Evolutionary conservation across 1,140 invertebrate genomes (phyloP), one percentile per base, ranked within the genome.

Genomic region (Brachionus angularis): DNA sequence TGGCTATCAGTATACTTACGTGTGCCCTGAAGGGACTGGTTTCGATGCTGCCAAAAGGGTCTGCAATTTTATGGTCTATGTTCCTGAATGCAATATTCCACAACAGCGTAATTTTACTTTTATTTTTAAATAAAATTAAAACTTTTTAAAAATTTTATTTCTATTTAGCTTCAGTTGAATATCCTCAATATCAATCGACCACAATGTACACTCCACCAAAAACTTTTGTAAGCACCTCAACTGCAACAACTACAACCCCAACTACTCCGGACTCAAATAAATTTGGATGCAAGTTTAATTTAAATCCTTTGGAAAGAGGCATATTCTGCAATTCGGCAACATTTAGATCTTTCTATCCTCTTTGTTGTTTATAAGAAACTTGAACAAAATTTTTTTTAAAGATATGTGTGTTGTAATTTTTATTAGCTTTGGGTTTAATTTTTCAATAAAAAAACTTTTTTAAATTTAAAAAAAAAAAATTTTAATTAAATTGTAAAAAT

Each of bases 261-360:
- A 58, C 53, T 12, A 58, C 34, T 12, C 8, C 33, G 14, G 18
- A 36, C 27, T 58, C 8, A 33, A 10, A 12, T 39, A 36, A 18
- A 21, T 10, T 39, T 14, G 33, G 18, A 39, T 58, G 53, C 21
- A 58, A 58, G 39, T 58, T 58, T 39, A 36, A 58, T 21, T 18
- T 58, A 12, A 58, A 36, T 58, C 33, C 36, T 12, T 39, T 58
- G 10, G 53, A 58, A 21, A 36, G 33, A 39, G 33, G 33, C 21
- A 58, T 58, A 14, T 58, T 58, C 39, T 58, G 53, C 27, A 58
- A 58, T 39, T 58, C 53, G 3, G 36, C 53, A 3, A 58, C 53
- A 42, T 58, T 58, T 58, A 31, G 53, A 27, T 58, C 33, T 18
- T 58, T 39, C 25, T 58, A 58, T 58, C 53, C 53, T 39, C 5